Percentiles rank a stretch among this genome's conserved stretches.
Conservation (phyloP, 2,888 invertebrate species). For the Eristalis tenax region DNA sequence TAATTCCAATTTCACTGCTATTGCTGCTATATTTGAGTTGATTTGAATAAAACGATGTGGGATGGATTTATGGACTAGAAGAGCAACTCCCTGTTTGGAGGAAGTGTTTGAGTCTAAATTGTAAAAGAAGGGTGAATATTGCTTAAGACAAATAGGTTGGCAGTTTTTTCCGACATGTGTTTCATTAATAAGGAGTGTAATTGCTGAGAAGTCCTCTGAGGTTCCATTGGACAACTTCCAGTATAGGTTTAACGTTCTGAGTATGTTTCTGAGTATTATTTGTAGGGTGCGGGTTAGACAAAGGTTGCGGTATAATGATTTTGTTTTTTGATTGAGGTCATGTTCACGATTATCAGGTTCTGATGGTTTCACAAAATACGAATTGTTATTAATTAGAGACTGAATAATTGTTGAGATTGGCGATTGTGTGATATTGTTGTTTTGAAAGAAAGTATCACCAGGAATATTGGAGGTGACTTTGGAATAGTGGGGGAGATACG, state of each 20-base stretch:
- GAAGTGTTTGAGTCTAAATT: constrained; percentile 24
- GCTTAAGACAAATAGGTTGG: neutral
- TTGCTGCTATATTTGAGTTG: constrained; percentile 12
- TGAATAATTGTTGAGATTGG: neutral
- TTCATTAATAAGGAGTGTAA: too few species aligned
- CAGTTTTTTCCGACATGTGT: neutral
- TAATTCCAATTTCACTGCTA: constrained; percentile 29
- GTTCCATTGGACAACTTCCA: too few species aligned
- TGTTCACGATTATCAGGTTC: neutral
- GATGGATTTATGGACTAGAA: constrained; percentile 43
- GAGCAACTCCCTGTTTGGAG: constrained; percentile 49
- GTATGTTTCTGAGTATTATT: too few species aligned
- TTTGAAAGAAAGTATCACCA: neutral
- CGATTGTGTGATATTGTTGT: neutral
- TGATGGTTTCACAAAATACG: neutral
- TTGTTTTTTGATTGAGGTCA: neutral
- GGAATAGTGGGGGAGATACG: neutral
- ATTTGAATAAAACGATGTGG: constrained; percentile 37
- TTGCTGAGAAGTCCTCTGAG: too few species aligned
- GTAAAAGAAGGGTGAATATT: neutral
- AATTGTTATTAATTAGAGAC: neutral
- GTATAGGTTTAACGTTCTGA: too few species aligned
- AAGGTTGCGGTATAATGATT: neutral
- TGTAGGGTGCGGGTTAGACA: neutral
- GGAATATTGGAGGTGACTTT: neutral